Percentiles rank a stretch among this genome's conserved stretches.
phyloP scores from a whole-genome alignment of 2,113 vertebrate species.

The Rhagologus leucostigma region DNA sequence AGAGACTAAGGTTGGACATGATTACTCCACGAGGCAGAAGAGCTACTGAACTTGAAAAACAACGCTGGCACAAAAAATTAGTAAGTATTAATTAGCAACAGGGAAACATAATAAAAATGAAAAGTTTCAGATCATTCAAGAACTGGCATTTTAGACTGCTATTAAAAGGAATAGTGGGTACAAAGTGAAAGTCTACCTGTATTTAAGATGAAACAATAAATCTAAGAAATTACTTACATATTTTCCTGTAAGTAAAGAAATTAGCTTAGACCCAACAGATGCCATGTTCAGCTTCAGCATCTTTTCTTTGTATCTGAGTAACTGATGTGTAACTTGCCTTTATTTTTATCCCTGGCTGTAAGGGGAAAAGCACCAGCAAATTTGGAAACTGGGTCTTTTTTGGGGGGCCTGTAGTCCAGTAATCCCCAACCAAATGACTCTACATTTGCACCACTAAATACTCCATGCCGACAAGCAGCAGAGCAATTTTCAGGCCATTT shows the following conservation, averaged over 20 bases:
- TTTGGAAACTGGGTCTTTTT: not conserved
- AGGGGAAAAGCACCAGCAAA: not conserved
- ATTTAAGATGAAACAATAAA: not conserved
- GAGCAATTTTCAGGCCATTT: constrained; percentile 1
- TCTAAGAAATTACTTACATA: not conserved
- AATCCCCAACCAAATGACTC: not conserved
- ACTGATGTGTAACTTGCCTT: not conserved
- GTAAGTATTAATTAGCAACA: not conserved
- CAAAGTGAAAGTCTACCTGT: not conserved
- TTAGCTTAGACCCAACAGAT: not conserved
- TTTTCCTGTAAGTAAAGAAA: not conserved
- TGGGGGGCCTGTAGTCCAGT: not conserved
- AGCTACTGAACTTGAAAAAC: not conserved
- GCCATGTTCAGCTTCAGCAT: not conserved
- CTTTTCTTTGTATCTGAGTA: not conserved
- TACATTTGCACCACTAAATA: not conserved
- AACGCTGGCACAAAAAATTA: not conserved
- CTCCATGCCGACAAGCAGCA: not conserved
- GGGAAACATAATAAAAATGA: not conserved
- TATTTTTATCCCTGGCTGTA: not conserved
- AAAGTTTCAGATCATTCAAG: not conserved
- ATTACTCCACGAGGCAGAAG: not conserved
- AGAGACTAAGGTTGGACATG: not conserved
- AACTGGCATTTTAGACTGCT: not conserved
- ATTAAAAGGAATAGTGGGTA: not conserved